Conservation (phyloP, 2,113 vertebrate genomes). For the Zosterops lateralis region DNA sequence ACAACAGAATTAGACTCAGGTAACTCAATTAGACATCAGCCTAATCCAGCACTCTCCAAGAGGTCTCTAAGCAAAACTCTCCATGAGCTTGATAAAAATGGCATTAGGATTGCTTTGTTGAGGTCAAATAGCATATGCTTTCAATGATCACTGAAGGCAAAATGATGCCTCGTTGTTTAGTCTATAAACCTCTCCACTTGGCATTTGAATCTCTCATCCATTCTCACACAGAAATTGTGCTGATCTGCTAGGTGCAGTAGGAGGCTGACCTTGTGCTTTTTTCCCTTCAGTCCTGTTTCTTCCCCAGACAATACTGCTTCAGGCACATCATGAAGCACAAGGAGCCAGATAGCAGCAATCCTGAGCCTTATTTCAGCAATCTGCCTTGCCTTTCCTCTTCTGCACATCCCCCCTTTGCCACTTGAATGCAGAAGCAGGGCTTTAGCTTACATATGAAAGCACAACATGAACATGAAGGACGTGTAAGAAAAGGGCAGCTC, state of each 20-base stretch:
- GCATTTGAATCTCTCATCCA: not conserved
- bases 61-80: constrained; percentile 5
- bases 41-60: not conserved
- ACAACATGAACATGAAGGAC: not conserved
- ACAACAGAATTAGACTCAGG: constrained; percentile 41
- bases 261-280: not conserved
- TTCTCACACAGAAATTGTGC: not conserved
- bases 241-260: not conserved
- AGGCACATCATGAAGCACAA: not conserved
- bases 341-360: not conserved
- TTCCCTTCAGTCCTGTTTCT: not conserved
- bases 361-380: not conserved
- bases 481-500: not conserved
- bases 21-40: constrained; percentile 39
- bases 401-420: not conserved
- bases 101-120: not conserved
- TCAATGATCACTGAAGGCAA: not conserved
- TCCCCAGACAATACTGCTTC: not conserved
- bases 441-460: not conserved
- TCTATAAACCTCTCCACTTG: not conserved
- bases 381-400: not conserved
- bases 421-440: not conserved
- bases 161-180: not conserved
- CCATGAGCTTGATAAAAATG: not conserved
- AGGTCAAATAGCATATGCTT: not conserved